Evolutionary conservation across 1,140 invertebrate genomes (phyloP).

Genomic region (Drosophila tropicalis): DNA sequence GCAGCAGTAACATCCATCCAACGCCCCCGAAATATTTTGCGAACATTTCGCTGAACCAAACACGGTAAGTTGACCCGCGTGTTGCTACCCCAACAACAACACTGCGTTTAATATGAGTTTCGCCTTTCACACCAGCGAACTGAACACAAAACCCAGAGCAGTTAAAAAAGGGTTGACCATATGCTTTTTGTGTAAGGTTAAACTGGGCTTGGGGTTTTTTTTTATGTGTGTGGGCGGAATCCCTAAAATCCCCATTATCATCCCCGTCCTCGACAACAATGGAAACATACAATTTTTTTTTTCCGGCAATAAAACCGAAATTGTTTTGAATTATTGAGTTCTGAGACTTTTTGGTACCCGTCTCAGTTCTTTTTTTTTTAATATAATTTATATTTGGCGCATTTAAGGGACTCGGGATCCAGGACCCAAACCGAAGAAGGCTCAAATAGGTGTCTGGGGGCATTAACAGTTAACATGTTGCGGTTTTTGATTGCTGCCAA

Average conservation of each 20-base stretch:
- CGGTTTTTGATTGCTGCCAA: slow-evolving; percentile 76
- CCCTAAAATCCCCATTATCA: slow-evolving; percentile 21
- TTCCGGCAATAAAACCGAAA: slow-evolving; percentile 69
- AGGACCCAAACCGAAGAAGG: slow-evolving; percentile 29
- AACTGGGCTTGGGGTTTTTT: slow-evolving; percentile 56
- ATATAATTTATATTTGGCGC: slow-evolving; percentile 76
- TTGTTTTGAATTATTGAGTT: slow-evolving; percentile 81
- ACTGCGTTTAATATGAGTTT: slow-evolving; percentile 50
- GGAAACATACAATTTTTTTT: slow-evolving; percentile 45
- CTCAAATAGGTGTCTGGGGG: slow-evolving; percentile 76
- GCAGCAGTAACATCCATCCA: slow-evolving; percentile 28
- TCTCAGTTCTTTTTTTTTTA: slow-evolving; percentile 43
- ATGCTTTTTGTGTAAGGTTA: slow-evolving; percentile 66
- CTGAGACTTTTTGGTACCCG: slow-evolving; percentile 40
- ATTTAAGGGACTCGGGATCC: slow-evolving; percentile 47
- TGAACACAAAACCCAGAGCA: slow-evolving; percentile 19
- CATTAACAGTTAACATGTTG: slow-evolving; percentile 80
- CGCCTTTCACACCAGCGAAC: slow-evolving; percentile 65
- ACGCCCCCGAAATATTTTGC: slow-evolving; percentile 51
- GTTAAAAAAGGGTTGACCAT: slow-evolving; percentile 58
- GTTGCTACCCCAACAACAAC: slow-evolving; percentile 6
- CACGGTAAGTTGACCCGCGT: slow-evolving; percentile 59
- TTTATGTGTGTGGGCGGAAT: slow-evolving; percentile 22
- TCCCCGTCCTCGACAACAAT: slow-evolving; percentile 30
- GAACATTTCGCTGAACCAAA: slow-evolving; percentile 37